Evolutionary conservation across 2,797 vertebrate species (phyloP), one percentile per base, ranked within the genome.

Genomic region (Lophius americanus): DNA sequence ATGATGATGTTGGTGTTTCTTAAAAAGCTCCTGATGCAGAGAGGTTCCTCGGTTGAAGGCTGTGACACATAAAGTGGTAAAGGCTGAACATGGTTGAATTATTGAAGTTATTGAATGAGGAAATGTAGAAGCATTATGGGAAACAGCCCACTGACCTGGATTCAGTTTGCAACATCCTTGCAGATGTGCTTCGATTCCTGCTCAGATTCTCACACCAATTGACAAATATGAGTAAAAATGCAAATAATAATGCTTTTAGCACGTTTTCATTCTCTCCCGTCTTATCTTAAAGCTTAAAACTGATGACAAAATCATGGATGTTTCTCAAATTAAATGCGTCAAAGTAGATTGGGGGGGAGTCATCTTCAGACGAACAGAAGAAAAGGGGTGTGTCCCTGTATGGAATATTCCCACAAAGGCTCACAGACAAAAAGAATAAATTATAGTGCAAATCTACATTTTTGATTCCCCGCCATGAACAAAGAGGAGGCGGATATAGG

Each of bases 141-240:
- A 84, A 86, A 78, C 75, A 92, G 68, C 90, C 88, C 84, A 91
- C 81, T 92, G 87, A 91, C 92, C 91, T 91, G 76, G 84, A 91
- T 90, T 87, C 63, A 60, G 44, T 54, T 58, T 67, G 61, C 60
- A 54, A n/a, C 60, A 64, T 70, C 60, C 32, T 57, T 42, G 38
- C 41, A 68, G 50, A 73, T 69, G 57, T 51, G 57, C 36, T 35
- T 56, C 23, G 5, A 55, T 61, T 63, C 60, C 32, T 23, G 39
- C 47, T 68, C 55, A 12, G 41, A 44, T 61, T 38, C 23, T 60
- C 38, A 61, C 12, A 23, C 35, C 11, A 9, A 3, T 49, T 13
- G 14, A 35, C 12, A 51, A 62, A 54, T 1, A 2, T 47, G 57
- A 48, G 69, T 66, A 6, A 32, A 54, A 44, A 10, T 6, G 36